These are phyloP conservation scores for Rhingia rostrata DNA, from an alignment of 2,888 invertebrate genomes.

Conservation along the genomic window DNA sequence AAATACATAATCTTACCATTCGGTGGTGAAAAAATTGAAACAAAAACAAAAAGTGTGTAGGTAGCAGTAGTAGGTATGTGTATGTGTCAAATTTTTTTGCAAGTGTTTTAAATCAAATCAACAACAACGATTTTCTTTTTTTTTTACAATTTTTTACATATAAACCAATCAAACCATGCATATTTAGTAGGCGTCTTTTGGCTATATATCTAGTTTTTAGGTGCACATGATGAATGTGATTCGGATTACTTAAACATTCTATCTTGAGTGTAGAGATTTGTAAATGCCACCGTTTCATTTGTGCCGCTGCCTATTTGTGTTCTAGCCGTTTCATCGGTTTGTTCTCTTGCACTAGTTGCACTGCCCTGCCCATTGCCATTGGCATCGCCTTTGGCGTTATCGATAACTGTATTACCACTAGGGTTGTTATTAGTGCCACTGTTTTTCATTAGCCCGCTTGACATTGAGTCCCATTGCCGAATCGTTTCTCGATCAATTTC, in stretches of 20 bases:
- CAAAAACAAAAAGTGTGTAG: constrained; percentile 73
- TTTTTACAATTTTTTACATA: constrained; percentile 32
- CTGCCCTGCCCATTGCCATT: constrained; percentile 46
- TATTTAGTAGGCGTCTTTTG: constrained; percentile 8
- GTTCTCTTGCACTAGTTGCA: neutral
- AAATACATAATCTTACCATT: constrained; percentile 63
- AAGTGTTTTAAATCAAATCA: constrained; percentile 19
- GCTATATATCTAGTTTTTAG: neutral
- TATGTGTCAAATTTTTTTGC: constrained; percentile 22
- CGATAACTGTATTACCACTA: constrained; percentile 22
- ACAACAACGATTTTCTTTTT: constrained; percentile 31
- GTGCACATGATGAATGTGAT: constrained; percentile 3
- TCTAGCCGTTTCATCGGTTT: constrained; percentile 12
- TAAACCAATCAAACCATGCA: constrained; percentile 40
- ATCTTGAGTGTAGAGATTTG: constrained; percentile 43
- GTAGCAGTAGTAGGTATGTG: constrained; percentile 54
- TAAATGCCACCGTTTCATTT: constrained; percentile 21
- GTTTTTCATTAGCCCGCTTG: constrained; percentile 89
- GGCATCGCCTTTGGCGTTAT: constrained; percentile 15
- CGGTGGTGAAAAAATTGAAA: constrained; percentile 66
- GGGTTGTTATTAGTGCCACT: constrained; percentile 46
- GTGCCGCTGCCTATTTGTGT: constrained; percentile 6
- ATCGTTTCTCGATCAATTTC: constrained; percentile 93
- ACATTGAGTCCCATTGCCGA: constrained; percentile 94
- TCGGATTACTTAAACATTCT: constrained; percentile 43